These are phyloP conservation scores for Pseudorasbora parva DNA, from an alignment of 2,113 vertebrate genomes.

Conservation along the genomic window DNA sequence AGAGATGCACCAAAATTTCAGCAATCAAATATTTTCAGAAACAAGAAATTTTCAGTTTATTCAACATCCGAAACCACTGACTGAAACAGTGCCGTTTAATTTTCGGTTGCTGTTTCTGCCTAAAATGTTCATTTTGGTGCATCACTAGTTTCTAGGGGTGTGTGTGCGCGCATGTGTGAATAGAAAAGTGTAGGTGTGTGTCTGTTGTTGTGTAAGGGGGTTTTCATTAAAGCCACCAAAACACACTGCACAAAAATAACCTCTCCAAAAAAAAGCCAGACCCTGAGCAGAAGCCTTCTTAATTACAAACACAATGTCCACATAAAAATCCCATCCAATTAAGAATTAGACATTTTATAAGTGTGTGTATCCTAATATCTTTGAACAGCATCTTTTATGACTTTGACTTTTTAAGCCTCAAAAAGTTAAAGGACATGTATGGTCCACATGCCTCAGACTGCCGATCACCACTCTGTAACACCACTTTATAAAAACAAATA, in stretches of 20 bases:
- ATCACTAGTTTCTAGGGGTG: neutral
- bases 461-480: neutral
- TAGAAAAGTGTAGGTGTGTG: neutral
- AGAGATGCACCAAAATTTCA: neutral
- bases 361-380: neutral
- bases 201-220: neutral
- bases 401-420: neutral
- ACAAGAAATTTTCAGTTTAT: too few species aligned
- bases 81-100: too few species aligned
- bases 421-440: too few species aligned
- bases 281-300: slow-evolving; percentile 8
- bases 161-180: neutral
- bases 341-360: too few species aligned
- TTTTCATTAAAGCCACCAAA: slow-evolving; percentile 1
- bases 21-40: too few species aligned
- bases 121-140: too few species aligned
- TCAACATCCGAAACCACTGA: too few species aligned
- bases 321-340: neutral
- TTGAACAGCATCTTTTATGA: neutral
- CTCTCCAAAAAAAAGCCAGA: slow-evolving; percentile 1
- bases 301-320: neutral
- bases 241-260: neutral
- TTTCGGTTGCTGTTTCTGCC: too few species aligned
- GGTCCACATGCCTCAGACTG: neutral
- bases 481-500: neutral